phyloP scores from a whole-genome alignment of 2,113 vertebrate genomes.

The Cathartes aura region DNA sequence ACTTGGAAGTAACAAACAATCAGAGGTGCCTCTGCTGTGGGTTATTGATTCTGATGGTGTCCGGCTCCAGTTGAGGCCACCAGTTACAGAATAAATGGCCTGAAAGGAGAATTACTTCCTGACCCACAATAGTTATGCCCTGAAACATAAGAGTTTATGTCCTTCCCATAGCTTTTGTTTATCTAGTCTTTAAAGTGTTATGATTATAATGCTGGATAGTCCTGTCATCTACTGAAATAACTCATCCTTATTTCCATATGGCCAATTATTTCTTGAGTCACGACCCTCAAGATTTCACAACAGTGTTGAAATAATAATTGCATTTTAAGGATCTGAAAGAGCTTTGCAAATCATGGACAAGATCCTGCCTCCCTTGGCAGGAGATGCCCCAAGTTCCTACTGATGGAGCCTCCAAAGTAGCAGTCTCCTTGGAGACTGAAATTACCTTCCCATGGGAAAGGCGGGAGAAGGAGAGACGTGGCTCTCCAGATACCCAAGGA shows the following conservation, averaged over 20 bases:
- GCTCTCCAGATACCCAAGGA: not conserved
- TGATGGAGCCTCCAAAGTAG: not conserved
- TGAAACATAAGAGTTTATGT: slow-evolving; percentile 1
- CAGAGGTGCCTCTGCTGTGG: not conserved
- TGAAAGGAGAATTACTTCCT: not conserved
- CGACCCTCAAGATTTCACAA: not conserved
- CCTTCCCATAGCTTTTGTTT: slow-evolving; percentile 36
- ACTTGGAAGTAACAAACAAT: slow-evolving; percentile 23
- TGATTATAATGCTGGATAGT: not conserved
- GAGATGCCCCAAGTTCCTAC: not conserved
- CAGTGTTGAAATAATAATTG: not conserved
- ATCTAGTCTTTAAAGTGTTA: slow-evolving; percentile 26
- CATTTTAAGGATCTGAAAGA: not conserved
- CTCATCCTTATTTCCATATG: not conserved
- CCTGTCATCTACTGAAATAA: not conserved
- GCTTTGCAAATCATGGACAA: not conserved
- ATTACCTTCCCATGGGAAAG: not conserved
- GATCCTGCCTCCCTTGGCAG: not conserved
- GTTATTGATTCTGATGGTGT: not conserved
- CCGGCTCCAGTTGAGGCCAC: not conserved
- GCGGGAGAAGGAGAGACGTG: accelerated
- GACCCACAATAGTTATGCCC: not conserved
- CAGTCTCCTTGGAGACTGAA: not conserved
- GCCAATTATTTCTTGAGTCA: slow-evolving; percentile 9
- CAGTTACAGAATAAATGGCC: not conserved